Percentiles rank a stretch among this genome's conserved stretches.
Evolutionary conservation across 2,888 invertebrate species (phyloP).

Genomic region (Rhagophthalmus giganteus): DNA sequence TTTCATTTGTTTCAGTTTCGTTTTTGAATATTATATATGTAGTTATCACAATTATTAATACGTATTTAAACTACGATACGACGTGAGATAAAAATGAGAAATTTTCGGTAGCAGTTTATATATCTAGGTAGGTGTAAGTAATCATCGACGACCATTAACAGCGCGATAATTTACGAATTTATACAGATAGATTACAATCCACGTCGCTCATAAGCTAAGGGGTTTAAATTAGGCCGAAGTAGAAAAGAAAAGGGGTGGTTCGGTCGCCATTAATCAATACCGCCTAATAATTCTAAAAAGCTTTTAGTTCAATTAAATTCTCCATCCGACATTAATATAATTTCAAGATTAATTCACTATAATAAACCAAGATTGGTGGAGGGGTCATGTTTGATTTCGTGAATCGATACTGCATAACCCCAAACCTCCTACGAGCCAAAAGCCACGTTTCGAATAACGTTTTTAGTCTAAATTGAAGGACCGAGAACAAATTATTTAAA

Average conservation of each 20-base stretch:
- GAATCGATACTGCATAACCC: slow-evolving; percentile 7
- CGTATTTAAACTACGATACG: no score
- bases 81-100: no score
- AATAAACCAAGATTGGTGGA: slow-evolving; percentile 1
- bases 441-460: slow-evolving; percentile 6
- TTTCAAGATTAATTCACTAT: slow-evolving; percentile 12
- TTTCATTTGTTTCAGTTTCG: no score
- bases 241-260: slow-evolving; percentile 14
- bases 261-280: slow-evolving; percentile 21
- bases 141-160: no score
- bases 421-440: no score
- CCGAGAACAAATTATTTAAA: slow-evolving; percentile 20
- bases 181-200: no score
- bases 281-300: slow-evolving; percentile 19
- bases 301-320: slow-evolving; percentile 29
- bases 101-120: no score
- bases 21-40: no score
- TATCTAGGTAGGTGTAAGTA: no score
- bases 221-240: neutral
- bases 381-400: slow-evolving; percentile 5
- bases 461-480: slow-evolving; percentile 7
- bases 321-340: slow-evolving; percentile 3
- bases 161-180: no score
- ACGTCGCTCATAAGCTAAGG: no score
- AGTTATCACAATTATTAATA: no score